Evolutionary conservation across 1,140 invertebrate species (phyloP).

Genomic region (Colletes gigas): DNA sequence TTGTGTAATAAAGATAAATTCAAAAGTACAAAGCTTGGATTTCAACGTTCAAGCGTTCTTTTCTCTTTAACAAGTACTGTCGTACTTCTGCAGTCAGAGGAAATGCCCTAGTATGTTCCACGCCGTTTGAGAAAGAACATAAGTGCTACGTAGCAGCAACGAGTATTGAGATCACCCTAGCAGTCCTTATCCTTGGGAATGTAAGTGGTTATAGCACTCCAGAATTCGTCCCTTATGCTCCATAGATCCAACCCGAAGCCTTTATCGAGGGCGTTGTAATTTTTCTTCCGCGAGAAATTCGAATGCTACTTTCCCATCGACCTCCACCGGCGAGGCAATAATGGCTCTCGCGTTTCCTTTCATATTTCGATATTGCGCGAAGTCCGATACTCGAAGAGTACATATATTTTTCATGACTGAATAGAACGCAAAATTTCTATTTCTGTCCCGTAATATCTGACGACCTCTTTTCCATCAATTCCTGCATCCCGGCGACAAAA

Average conservation of each 20-base stretch:
- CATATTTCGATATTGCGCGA: background rate
- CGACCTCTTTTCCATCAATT: no score
- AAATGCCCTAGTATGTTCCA: background rate
- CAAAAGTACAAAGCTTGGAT: no score
- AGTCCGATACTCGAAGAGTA: no score
- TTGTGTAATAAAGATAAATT: no score
- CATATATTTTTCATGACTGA: background rate
- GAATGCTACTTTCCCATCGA: conserved; percentile 19
- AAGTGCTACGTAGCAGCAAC: background rate
- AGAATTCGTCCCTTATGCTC: conserved; percentile 23
- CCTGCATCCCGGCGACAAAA: no score
- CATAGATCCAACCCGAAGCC: conserved; percentile 1
- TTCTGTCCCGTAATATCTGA: no score
- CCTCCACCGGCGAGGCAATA: conserved; percentile 17
- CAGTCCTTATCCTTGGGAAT: conserved; percentile 14
- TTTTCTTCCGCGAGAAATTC: conserved; percentile 28
- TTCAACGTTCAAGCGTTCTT: background rate
- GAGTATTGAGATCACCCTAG: background rate
- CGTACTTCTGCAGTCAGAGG: background rate
- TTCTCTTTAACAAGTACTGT: background rate
- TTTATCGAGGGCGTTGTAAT: conserved; percentile 25
- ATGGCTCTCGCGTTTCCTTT: background rate
- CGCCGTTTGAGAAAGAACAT: background rate
- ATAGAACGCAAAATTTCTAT: no score
- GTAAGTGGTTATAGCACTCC: conserved; percentile 26